phyloP scores from a whole-genome alignment of 2,888 invertebrate genomes.

The Phaonia tiefii region DNA sequence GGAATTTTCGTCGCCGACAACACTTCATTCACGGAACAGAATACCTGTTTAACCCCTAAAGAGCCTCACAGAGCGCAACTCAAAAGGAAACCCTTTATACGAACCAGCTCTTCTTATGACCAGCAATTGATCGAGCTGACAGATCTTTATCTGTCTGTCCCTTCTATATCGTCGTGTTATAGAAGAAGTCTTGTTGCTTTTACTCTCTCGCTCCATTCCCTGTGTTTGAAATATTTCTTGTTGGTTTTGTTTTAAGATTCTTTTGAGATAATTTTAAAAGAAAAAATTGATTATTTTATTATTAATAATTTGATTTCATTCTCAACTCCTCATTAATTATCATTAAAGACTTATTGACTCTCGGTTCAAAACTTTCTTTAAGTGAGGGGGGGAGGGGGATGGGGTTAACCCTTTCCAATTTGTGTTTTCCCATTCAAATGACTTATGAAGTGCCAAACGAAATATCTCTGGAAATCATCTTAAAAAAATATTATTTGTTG shows the following conservation, averaged over 20 bases:
- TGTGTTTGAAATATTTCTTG: conserved; percentile 9
- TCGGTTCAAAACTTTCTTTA: conserved; percentile 6
- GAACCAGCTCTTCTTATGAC: neutral
- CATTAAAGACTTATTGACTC: conserved; percentile 55
- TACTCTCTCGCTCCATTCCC: neutral
- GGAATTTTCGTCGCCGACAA: conserved; percentile 14
- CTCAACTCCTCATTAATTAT: conserved; percentile 57
- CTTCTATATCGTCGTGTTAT: neutral
- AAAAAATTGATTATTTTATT: conserved; percentile 48
- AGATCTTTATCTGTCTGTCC: conserved; percentile 29
- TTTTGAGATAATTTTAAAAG: conserved; percentile 34
- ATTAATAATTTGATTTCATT: conserved; percentile 37
- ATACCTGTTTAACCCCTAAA: conserved; percentile 67
- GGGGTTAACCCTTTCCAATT: no score
- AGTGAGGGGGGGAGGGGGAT: no score
- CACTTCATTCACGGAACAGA: conserved; percentile 8
- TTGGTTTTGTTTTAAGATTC: conserved; percentile 5
- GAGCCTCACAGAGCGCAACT: conserved; percentile 31
- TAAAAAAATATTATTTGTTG: conserved; percentile 47
- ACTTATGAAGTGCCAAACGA: conserved; percentile 66
- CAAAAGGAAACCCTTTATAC: no score
- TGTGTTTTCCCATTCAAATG: conserved; percentile 41
- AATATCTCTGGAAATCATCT: conserved; percentile 14
- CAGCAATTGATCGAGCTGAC: conserved; percentile 15
- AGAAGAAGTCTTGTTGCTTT: neutral